Base-by-base conservation (phyloP, 1,140 invertebrate genomes). In the Drosophila jambulina region DNA sequence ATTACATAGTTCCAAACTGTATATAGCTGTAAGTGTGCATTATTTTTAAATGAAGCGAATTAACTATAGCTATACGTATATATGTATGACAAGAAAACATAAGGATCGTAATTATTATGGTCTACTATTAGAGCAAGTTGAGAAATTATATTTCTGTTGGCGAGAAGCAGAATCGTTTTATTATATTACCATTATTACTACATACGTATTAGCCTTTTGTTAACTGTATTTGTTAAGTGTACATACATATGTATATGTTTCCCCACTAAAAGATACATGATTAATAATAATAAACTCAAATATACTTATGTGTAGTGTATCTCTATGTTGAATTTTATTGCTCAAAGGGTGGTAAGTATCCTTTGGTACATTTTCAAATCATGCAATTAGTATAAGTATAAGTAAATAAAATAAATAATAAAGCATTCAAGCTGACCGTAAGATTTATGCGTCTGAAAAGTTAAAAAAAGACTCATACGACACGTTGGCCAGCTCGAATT, bases 11-110 rank as follows among this genome's bases (percentile, higher is more conserved):
- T 87, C 84, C 84, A 88, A 87, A 87, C 84, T 87, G 84, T 87
- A 87, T 63, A 87, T 87, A 87, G 84, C 84, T 87, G 80, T 88
- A 87, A 87, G 84, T 87, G 84, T 88, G 84, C 83, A 87, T 85
- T 84, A 85, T 78, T 85, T 78, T 72, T 78, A 72, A 74, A 54
- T 42, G 32, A 67, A 62, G 62, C 46, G 21, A 61, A 45, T 78
- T 46, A 82, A 75, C 57, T 54, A 78, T 77, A 68, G 71, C 45
- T 51, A 59, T 58, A 78, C 38, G 59, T 86, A 86, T 68, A 74
- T 78, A 82, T 36, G 62, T 75, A 59, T 36, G 42, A 67, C 38
- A 70, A 49, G 10, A 56, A 48, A 60, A 63, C 40, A 17, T 8
- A 23, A 62, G 15, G 59, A 77, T 80, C 57, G 36, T 80, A 70